phyloP scores from a whole-genome alignment of 2,113 vertebrate genomes.

The Peucedramus taeniatus region DNA sequence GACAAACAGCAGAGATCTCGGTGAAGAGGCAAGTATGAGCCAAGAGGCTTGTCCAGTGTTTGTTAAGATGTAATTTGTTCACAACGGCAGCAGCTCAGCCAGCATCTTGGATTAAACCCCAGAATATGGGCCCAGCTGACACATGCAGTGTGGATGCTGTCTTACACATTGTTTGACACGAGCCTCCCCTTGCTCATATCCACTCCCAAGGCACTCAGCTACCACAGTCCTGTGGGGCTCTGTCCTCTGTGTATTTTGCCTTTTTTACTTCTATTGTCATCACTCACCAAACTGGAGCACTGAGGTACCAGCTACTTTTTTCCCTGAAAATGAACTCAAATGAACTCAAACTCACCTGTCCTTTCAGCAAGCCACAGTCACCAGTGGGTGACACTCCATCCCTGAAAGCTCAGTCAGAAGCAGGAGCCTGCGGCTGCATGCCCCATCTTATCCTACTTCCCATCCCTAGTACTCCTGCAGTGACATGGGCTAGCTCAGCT shows the following conservation, averaged over 20 bases:
- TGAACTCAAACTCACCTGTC: background rate
- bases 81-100: background rate
- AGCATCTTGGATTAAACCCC: background rate
- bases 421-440: background rate
- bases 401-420: background rate
- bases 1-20: background rate
- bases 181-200: background rate
- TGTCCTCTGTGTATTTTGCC: background rate
- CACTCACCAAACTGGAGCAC: background rate
- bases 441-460: background rate
- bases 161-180: background rate
- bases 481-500: background rate
- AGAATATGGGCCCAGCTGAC: background rate
- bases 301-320: background rate
- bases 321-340: background rate
- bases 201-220: rapidly evolving
- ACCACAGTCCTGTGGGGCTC: background rate
- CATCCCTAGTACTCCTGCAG: background rate
- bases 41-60: background rate
- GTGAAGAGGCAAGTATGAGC: background rate
- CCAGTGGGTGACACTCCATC: background rate
- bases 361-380: background rate
- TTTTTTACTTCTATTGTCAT: background rate
- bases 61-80: background rate
- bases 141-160: background rate